Evolutionary conservation across 2,113 vertebrate genomes (phyloP).

Genomic region (Hemibagrus wyckioides): DNA sequence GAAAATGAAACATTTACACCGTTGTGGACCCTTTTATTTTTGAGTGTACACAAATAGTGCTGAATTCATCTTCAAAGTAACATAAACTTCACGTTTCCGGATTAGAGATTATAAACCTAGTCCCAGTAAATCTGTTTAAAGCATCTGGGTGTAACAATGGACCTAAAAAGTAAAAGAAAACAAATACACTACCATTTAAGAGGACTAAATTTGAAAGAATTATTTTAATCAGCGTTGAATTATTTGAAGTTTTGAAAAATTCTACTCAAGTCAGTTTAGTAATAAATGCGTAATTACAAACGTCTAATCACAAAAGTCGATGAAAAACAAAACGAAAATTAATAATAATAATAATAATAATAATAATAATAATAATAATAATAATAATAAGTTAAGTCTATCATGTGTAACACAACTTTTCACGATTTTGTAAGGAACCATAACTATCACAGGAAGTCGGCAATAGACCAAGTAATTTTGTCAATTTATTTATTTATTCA

Average conservation of each 20-base stretch:
- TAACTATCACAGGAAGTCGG: not conserved
- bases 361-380: not conserved
- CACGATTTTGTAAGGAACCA: not conserved
- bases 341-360: not conserved
- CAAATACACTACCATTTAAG: not conserved
- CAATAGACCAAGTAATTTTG: slow-evolving; percentile 41
- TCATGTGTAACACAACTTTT: not conserved
- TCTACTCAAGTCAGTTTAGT: not conserved
- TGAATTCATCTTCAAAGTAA: slow-evolving; percentile 38
- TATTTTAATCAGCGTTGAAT: not conserved
- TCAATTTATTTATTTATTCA: slow-evolving; percentile 70
- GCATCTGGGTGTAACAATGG: not conserved
- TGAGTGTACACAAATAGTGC: slow-evolving; percentile 50
- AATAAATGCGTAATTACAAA: not conserved
- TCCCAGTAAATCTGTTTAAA: not conserved
- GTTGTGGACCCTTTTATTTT: slow-evolving; percentile 63
- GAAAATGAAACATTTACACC: slow-evolving; percentile 69
- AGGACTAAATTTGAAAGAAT: not conserved
- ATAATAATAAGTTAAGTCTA: not conserved
- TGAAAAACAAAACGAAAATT: not conserved
- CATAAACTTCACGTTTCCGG: slow-evolving; percentile 2
- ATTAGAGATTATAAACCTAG: not conserved
- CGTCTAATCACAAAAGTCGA: not conserved
- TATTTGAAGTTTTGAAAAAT: not conserved
- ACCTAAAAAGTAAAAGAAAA: not conserved